Conservation (phyloP, 2,888 invertebrate species). For the Rhopalosiphum nymphaeae region DNA sequence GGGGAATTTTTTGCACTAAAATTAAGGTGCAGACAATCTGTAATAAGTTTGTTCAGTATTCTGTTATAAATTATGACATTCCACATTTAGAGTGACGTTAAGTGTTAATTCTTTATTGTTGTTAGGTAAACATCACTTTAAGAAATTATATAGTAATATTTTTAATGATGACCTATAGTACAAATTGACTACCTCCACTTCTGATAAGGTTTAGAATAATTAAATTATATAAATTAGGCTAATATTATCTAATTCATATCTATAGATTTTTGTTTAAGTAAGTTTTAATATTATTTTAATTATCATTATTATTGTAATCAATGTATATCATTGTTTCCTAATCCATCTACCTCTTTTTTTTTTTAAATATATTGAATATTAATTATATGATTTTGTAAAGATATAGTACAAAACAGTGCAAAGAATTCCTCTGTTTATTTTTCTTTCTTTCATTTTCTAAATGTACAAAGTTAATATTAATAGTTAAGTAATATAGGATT, state of each 20-base stretch:
- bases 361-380: conserved; percentile 14
- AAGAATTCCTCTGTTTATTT: conserved; percentile 61
- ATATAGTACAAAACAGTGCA: conserved; percentile 65
- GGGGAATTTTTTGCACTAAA: conserved; percentile 64
- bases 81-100: conserved; percentile 50
- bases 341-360: conserved; percentile 62
- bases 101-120: conserved; percentile 61
- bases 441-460: conserved; percentile 55
- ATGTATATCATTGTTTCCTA: conserved; percentile 56
- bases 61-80: conserved; percentile 63
- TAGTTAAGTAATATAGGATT: conserved; percentile 57
- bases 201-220: conserved; percentile 62
- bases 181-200: conserved; percentile 65
- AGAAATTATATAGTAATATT: conserved; percentile 62
- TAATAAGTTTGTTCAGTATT: conserved; percentile 62
- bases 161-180: conserved; percentile 60
- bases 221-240: conserved; percentile 58
- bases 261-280: conserved; percentile 54
- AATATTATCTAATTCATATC: conserved; percentile 65
- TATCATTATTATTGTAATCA: conserved; percentile 52
- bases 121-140: conserved; percentile 60
- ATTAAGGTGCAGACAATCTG: conserved; percentile 61
- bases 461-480: conserved; percentile 62
- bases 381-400: conserved; percentile 49
- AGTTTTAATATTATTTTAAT: conserved; percentile 60